Evolutionary conservation across 2,888 invertebrate species (phyloP), one percentile per base, ranked within the genome.

Genomic region (Xylocampa areola): DNA sequence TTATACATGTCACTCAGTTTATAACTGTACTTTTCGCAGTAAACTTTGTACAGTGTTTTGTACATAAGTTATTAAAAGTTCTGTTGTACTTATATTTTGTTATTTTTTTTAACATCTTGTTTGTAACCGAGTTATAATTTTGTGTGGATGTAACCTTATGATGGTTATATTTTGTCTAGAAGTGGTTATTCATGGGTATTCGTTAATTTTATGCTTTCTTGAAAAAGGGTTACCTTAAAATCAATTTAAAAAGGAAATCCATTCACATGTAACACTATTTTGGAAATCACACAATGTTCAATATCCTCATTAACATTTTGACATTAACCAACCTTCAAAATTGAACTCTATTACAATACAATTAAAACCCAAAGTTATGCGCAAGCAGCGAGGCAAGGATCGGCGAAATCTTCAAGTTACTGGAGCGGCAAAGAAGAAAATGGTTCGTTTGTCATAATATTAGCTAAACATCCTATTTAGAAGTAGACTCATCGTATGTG

Each of bases 321-420:
- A 25, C 11, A 17, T 10, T 14, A 2, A 29, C 10, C 40, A 44
- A 17, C 13, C 3, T 51, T 73, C 47, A 51, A 75, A 64, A 70
- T 55, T 70, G 36, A 63, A 57, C 40, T 48, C 41, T 77, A 73
- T 75, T 47, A 17, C 37, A 48, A 73, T 74, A 58, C 58, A 53
- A 81, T 88, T 2, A 86, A 91, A 85, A 77, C 82, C 60, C 80
- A 87, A 85, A 92, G 91, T 92, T 89, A 77, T 90, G 85, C 81
- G 92, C 94, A 94, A 88, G 94, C 94, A 93, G 94, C 94, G 65
- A 88, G 93, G 81, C 93, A 92, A 77, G 92, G 93, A 85, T 94
- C 94, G 0, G 86, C 90, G 44, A 94, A 94, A 75, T 92, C 92
- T 11, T 88, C 90, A 2, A 87, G 86, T 10, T 93, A 92, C 79